phyloP scores from a whole-genome alignment of 2,888 invertebrate species.

The Aleiodes leptofemur region DNA sequence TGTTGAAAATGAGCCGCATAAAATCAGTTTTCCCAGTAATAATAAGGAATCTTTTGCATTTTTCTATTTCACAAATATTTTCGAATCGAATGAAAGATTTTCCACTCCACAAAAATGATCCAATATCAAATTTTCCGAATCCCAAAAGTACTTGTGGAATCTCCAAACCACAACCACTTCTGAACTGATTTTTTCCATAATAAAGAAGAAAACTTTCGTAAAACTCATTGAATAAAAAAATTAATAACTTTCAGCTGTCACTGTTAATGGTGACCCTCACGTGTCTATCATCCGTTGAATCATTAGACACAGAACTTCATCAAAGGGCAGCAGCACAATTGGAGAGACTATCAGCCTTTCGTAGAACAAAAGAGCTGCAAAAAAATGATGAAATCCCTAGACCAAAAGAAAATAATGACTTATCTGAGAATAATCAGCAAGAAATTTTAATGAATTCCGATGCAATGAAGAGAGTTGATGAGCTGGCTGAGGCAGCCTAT shows the following conservation, averaged over 20 bases:
- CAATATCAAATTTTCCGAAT: too few species aligned
- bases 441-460: slow-evolving; percentile 50
- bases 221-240: slow-evolving; percentile 3
- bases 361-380: slow-evolving; percentile 51
- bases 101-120: too few species aligned
- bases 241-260: slow-evolving; percentile 59
- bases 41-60: too few species aligned
- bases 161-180: too few species aligned
- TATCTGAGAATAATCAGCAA: slow-evolving; percentile 42
- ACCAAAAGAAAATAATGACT: slow-evolving; percentile 14
- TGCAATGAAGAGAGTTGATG: slow-evolving; percentile 58
- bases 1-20: too few species aligned
- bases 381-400: not conserved
- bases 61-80: too few species aligned
- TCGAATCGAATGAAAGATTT: too few species aligned
- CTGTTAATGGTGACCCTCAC: slow-evolving; percentile 57
- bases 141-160: too few species aligned
- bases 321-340: slow-evolving; percentile 66
- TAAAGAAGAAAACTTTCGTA: not conserved
- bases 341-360: slow-evolving; percentile 66
- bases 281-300: slow-evolving; percentile 55
- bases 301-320: slow-evolving; percentile 53
- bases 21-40: too few species aligned
- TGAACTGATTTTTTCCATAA: not conserved
- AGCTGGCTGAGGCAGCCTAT: slow-evolving; percentile 52